Base-by-base conservation (phyloP, 1,140 invertebrate species). In the Hylaeus volcanicus region DNA sequence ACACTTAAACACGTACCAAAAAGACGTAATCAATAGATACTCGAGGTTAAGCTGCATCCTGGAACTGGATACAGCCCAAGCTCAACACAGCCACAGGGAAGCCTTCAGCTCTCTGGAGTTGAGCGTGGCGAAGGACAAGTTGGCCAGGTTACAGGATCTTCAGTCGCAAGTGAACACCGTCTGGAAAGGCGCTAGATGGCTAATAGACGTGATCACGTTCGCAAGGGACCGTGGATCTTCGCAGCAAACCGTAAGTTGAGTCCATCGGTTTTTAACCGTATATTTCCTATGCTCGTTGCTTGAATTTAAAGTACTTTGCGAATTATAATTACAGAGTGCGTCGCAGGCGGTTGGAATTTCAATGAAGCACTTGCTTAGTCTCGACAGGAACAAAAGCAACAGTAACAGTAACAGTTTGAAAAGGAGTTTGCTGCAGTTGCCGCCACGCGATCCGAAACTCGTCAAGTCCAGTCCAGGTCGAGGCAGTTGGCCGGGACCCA, bases 171-270 rank as follows among this genome's bases (percentile, higher is more conserved):
- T 98, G 12, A 98, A 98, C 85, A 90, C 94, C 0, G 96, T 97
- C 1, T 99, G 98, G 98, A 98, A 98, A 90, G 96, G 96, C 41
- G 96, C 97, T 3, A 95, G 99, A 14, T 99, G 98, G 98, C 95
- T 99, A 1, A 97, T 98, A 95, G 98, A 99, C 88, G 96, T 98
- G 3, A 97, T 99, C 58, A 96, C 97, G 1, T 98, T 98, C 90
- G 98, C 98, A 1, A 94, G 98, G 74, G 98, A 99, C 89, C 96
- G 97, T 87, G 94, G 92, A 12, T 84, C 81, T 0, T 88, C 88
- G 0, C 90, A 91, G 61, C 86, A 83, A 74, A 88, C 86, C 74
- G 90, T 92, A 88, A 89, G 85, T 90, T 58, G 0, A 3, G 53
- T 5, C n/a, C 11, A 41, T 64, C 12, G 37, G 26, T 12, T 14